Evolutionary conservation across 2,113 vertebrate genomes (phyloP).

Genomic region (Hiodon alosoides): DNA sequence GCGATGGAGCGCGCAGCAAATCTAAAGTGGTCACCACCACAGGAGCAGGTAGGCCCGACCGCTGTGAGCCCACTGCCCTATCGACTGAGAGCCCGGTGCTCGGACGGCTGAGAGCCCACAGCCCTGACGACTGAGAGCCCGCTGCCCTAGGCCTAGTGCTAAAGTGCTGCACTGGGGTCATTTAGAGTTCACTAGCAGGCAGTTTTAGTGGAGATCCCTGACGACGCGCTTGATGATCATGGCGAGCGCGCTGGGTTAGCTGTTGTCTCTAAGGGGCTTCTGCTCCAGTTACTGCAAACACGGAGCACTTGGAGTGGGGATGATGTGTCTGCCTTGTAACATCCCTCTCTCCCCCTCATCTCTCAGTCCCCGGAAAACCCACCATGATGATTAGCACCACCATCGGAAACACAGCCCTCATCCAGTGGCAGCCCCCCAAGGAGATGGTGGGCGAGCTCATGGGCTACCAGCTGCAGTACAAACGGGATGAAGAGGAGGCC

Average conservation of each 20-base stretch:
- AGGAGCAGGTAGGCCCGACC: slow-evolving; percentile 68
- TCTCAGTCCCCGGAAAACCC: slow-evolving; percentile 84
- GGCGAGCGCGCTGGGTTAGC: not conserved
- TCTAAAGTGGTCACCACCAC: slow-evolving; percentile 84
- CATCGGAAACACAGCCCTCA: slow-evolving; percentile 89
- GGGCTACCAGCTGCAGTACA: slow-evolving; percentile 86
- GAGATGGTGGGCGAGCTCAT: slow-evolving; percentile 86
- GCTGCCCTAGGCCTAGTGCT: not conserved
- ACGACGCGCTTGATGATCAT: too few species aligned
- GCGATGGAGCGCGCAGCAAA: slow-evolving; percentile 89
- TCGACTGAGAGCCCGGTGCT: too few species aligned
- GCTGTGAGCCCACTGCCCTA: not conserved
- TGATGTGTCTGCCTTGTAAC: not conserved
- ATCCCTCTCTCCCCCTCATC: not conserved
- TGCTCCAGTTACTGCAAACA: slow-evolving; percentile 19
- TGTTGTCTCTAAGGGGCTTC: not conserved
- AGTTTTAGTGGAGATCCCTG: too few species aligned
- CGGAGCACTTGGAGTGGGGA: not conserved
- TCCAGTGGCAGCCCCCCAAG: slow-evolving; percentile 96
- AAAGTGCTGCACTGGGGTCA: too few species aligned
- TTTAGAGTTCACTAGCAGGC: too few species aligned
- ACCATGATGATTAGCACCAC: slow-evolving; percentile 96
- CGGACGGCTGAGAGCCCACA: not conserved
- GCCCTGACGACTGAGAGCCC: too few species aligned
- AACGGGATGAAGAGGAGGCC: slow-evolving; percentile 74